phyloP scores from a whole-genome alignment of 2,797 vertebrate genomes.

The Poeciliopsis turneri region DNA sequence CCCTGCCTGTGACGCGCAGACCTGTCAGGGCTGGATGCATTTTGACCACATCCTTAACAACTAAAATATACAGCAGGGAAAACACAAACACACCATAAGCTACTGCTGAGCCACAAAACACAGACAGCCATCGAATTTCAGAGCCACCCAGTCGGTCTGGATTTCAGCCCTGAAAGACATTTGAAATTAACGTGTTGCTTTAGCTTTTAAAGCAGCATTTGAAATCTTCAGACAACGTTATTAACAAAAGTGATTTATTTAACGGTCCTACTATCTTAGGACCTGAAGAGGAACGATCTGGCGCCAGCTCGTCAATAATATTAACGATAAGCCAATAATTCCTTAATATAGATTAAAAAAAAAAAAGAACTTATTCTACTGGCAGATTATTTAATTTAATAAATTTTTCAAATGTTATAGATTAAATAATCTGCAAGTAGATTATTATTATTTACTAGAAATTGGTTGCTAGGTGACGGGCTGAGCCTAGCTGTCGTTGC shows the following conservation, averaged over 20 bases:
- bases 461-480: too few species aligned
- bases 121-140: constrained; percentile 24
- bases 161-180: constrained; percentile 4
- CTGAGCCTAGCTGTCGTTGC: too few species aligned
- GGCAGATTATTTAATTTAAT: too few species aligned
- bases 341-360: too few species aligned
- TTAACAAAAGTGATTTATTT: neutral
- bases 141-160: neutral
- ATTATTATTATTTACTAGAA: too few species aligned
- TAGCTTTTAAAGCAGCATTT: neutral
- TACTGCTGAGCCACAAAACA: constrained; percentile 31
- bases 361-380: too few species aligned
- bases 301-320: too few species aligned
- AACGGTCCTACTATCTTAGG: neutral
- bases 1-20: constrained; percentile 25
- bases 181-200: neutral
- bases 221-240: neutral
- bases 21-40: constrained; percentile 30
- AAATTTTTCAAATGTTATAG: too few species aligned
- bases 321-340: too few species aligned
- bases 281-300: too few species aligned
- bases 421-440: too few species aligned
- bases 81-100: constrained; percentile 38
- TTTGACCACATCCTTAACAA: constrained; percentile 59
- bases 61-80: constrained; percentile 43